Base-by-base conservation (phyloP, 2,113 vertebrate species). In the Notothenia rossii region DNA sequence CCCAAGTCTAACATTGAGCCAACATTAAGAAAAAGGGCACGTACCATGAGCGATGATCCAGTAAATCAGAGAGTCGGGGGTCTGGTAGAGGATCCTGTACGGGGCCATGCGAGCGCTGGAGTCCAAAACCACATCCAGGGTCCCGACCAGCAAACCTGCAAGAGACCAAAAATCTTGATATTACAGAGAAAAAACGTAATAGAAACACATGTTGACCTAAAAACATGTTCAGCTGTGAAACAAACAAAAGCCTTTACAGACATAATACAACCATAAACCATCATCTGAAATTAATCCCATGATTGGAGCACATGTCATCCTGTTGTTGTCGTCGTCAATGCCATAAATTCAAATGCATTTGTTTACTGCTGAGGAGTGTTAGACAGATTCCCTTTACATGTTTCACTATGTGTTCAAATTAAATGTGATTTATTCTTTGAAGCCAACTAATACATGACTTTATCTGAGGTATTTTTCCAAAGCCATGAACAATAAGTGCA, bases 1-100 rank as follows among this genome's bases (percentile, higher is more conserved):
- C 59, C 49, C 51, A 13, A 64, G 18, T 20, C 46, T 20, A 40
- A 40, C 36, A 48, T 64, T 5, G 6, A 40, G 3, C 5, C 7
- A 29, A 29, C 15, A 45, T 25, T 43, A 54, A 40, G 7, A 40
- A 29, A 9, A 67, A 45, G 20, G 45, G 55, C 55, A 85, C 97
- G 92, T 94, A 99, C 98, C 98, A 79, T 98, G 98, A 81, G 98
- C 98, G 7, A 99, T 97, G 88, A 96, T 97, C 97, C 97, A 99
- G 75, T 98, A 99, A 50, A 95, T 93, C 76, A 98, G 90, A 51
- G 98, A 98, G 89, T 99, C 98, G 0, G 98, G 98, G 3, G 98
- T 98, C 91, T 99, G 98, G 90, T 99, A 99, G 12, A 99, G 96
- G 88, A 99, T 99, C 82, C 98, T 94, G 86, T 98, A 99, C 0